Evolutionary conservation across 1,140 invertebrate species (phyloP).

Genomic region (Drosophila bifasciata): DNA sequence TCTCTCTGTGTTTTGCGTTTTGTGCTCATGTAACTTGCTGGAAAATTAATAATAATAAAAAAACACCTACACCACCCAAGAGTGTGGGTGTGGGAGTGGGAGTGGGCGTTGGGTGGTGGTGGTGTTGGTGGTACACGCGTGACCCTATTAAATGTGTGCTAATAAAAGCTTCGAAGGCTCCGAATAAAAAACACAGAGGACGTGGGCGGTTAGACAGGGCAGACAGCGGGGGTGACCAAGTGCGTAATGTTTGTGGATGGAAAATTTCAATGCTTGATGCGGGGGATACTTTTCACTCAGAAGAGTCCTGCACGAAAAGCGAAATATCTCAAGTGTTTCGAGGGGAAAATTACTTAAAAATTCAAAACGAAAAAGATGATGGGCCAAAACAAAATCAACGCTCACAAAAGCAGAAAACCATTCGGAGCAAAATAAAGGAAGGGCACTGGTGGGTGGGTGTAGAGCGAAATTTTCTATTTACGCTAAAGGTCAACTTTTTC

Average conservation of each 20-base stretch:
- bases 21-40: constrained; percentile 76
- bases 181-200: constrained; percentile 26
- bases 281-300: too few relatives aligned
- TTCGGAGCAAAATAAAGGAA: constrained; percentile 9
- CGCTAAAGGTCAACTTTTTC: constrained; percentile 75
- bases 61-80: constrained; percentile 52
- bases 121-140: constrained; percentile 57
- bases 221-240: constrained; percentile 34
- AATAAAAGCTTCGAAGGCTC: constrained; percentile 70
- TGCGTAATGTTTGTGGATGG: constrained; percentile 52
- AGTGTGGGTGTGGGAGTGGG: neutral
- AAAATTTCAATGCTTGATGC: constrained; percentile 38
- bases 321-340: constrained; percentile 43
- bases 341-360: constrained; percentile 74
- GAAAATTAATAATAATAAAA: constrained; percentile 83
- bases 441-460: neutral
- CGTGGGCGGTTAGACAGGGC: neutral
- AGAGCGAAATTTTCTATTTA: constrained; percentile 37
- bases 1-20: constrained; percentile 47
- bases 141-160: constrained; percentile 83
- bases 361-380: constrained; percentile 52
- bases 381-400: constrained; percentile 69
- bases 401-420: constrained; percentile 53
- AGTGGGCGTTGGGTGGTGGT: neutral
- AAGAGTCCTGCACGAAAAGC: neutral